phyloP scores from a whole-genome alignment of 2,888 invertebrate genomes.

The Nymphalis polychloros region DNA sequence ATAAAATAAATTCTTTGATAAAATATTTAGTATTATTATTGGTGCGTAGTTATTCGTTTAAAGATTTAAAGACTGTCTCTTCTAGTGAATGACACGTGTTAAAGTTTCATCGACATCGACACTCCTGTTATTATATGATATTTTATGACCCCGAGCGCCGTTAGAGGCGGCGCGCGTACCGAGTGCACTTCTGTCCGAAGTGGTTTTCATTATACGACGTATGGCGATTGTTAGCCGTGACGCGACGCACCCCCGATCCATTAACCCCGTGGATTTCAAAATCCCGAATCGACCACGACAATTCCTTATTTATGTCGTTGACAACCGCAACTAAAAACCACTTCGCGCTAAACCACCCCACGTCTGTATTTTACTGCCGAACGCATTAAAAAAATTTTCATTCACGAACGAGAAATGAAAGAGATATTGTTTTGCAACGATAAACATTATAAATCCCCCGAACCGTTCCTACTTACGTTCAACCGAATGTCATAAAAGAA shows the following conservation, averaged over 20 bases:
- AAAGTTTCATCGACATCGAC: slow-evolving; percentile 23
- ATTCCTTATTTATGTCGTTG: slow-evolving; percentile 76
- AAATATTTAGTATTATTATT: too few species aligned
- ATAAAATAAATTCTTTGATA: too few species aligned
- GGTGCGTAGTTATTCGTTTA: too few species aligned
- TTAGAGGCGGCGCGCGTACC: slow-evolving; percentile 60
- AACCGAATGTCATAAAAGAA: slow-evolving; percentile 73
- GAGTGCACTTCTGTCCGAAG: slow-evolving; percentile 71
- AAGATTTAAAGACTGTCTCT: neutral
- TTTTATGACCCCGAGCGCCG: slow-evolving; percentile 57
- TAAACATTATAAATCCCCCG: slow-evolving; percentile 53
- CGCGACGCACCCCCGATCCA: slow-evolving; percentile 62
- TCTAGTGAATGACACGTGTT: slow-evolving; percentile 9
- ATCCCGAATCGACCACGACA: slow-evolving; percentile 73
- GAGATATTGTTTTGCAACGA: slow-evolving; percentile 12
- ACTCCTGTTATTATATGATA: slow-evolving; percentile 45
- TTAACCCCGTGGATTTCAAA: slow-evolving; percentile 68
- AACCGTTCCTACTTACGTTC: slow-evolving; percentile 73
- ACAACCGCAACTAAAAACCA: slow-evolving; percentile 70
- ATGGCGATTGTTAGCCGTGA: slow-evolving; percentile 74
- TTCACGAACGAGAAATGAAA: slow-evolving; percentile 5
- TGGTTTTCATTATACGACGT: slow-evolving; percentile 76
- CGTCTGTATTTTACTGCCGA: slow-evolving; percentile 68
- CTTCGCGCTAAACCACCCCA: slow-evolving; percentile 54
- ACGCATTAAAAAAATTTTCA: slow-evolving; percentile 28